Conservation (phyloP, 2,888 invertebrate genomes). For the Sericinus montela region DNA sequence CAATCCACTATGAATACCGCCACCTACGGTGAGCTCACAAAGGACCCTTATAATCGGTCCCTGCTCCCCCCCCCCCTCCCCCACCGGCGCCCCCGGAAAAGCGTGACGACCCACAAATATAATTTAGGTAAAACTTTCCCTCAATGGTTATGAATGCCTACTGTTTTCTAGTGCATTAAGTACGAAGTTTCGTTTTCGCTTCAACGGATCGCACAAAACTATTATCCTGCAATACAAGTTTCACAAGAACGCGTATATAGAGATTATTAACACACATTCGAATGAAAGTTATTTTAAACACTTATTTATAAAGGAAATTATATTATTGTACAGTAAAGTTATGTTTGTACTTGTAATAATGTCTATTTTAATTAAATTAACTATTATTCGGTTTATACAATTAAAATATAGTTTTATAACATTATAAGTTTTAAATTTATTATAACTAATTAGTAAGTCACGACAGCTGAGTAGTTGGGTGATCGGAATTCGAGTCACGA, state of each 20-base stretch:
- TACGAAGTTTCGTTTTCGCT: slow-evolving; percentile 28
- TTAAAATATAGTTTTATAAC: too few relatives aligned
- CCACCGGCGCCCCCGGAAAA: slow-evolving; percentile 52
- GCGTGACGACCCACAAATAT: slow-evolving; percentile 80
- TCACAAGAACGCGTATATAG: not conserved
- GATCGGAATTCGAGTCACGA: too few relatives aligned
- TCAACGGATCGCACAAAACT: slow-evolving; percentile 2
- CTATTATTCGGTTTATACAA: too few relatives aligned
- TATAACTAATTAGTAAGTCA: too few relatives aligned
- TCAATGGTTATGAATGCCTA: slow-evolving; percentile 57
- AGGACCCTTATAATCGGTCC: slow-evolving; percentile 72
- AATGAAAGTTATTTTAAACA: not conserved
- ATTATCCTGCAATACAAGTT: slow-evolving; percentile 8
- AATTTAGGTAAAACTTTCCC: slow-evolving; percentile 77
- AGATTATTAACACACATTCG: slow-evolving; percentile 8
- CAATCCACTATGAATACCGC: slow-evolving; percentile 53
- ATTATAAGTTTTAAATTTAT: too few relatives aligned
- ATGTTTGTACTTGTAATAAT: too few relatives aligned
- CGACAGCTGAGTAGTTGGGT: too few relatives aligned
- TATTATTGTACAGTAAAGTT: too few relatives aligned
- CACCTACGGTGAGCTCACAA: slow-evolving; percentile 62
- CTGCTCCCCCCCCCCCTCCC: slow-evolving; percentile 33
- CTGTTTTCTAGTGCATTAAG: slow-evolving; percentile 60
- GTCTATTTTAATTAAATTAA: too few relatives aligned
- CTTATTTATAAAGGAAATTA: too few relatives aligned